Base-by-base conservation (phyloP, 2,888 invertebrate species). In the Spisula subtruncata region DNA sequence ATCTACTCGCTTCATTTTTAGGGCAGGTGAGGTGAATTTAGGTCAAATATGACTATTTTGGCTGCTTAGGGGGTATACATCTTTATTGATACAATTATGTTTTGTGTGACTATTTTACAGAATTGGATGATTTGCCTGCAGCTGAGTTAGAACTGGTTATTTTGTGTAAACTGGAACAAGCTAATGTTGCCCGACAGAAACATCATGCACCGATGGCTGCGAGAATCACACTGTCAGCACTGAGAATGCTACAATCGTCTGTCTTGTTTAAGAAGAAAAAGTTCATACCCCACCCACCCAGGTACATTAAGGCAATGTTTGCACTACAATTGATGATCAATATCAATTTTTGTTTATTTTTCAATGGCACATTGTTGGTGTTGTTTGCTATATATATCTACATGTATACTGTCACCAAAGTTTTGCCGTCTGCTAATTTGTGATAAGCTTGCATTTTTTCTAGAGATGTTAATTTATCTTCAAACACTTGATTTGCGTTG, bases 161-260 rank as follows among this genome's bases (percentile, higher is more conserved):
- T 0, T 89, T 93, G 85, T 95, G 96, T 92, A 95, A 94, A 48
- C 92, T 96, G 81, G 95, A 96, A 92, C 95, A 96, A 90, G 94
- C 96, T 0, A 91, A 89, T 83, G 94, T 96, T 35, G 96, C 96
- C 16, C 89, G 92, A 46, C 96, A 96, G 94, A 96, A 96, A 85
- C 96, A 96, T 83, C 96, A 96, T 86, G 95, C 96, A 29, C 94
- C 96, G 16, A 94, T 96, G 94, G 96, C 96, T 12, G 96, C 96
- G n/a, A 94, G 96, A 14, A 94, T 94, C 83, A 94, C 94, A 32
- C 92, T 96, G 88, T 93, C 94, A 10, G 95, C 96, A 0, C 93
- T 96, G 84, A 96, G 95, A 89, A 86, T 96, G 84, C 93, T 97
- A 25, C 96, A 96, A 90, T 91, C 93, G 10, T 94, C 95, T 0